Evolutionary conservation across 2,888 invertebrate species (phyloP).

Genomic region (Stenurella melanura): DNA sequence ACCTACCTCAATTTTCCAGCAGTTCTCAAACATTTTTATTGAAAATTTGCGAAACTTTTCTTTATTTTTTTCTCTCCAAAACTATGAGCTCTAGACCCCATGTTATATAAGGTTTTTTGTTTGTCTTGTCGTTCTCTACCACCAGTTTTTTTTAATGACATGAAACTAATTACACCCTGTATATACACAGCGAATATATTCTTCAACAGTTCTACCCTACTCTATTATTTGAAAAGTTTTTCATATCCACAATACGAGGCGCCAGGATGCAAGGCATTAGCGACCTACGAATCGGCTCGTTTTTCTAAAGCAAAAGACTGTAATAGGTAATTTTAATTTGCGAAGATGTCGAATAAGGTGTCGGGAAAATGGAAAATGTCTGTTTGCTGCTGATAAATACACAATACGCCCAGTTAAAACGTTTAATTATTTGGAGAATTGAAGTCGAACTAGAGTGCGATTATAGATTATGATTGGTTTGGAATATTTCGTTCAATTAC

Average conservation of each 20-base stretch:
- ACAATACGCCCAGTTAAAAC: conserved; percentile 64
- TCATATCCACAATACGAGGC: not conserved
- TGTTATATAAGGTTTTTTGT: no score
- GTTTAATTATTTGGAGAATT: conserved; percentile 63
- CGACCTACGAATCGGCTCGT: not conserved
- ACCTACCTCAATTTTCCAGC: no score
- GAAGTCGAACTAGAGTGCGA: conserved; percentile 12
- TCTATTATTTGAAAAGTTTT: not conserved
- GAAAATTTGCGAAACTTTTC: no score
- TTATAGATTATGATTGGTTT: conserved; percentile 9
- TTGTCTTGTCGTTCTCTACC: no score
- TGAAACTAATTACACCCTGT: no score
- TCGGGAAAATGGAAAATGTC: conserved; percentile 60
- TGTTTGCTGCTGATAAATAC: conserved; percentile 66
- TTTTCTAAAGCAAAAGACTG: conserved; percentile 27
- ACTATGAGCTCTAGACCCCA: no score
- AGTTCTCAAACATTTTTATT: no score
- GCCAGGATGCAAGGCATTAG: not conserved
- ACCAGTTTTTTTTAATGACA: no score
- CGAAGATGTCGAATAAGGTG: conserved; percentile 59
- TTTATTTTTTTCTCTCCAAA: no score
- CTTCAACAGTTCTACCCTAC: no score
- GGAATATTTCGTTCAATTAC: conserved; percentile 2
- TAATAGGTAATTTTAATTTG: conserved; percentile 65
- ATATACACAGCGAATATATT: no score